Conservation (phyloP, 2,888 invertebrate species). For the Hanleya hanleyi region DNA sequence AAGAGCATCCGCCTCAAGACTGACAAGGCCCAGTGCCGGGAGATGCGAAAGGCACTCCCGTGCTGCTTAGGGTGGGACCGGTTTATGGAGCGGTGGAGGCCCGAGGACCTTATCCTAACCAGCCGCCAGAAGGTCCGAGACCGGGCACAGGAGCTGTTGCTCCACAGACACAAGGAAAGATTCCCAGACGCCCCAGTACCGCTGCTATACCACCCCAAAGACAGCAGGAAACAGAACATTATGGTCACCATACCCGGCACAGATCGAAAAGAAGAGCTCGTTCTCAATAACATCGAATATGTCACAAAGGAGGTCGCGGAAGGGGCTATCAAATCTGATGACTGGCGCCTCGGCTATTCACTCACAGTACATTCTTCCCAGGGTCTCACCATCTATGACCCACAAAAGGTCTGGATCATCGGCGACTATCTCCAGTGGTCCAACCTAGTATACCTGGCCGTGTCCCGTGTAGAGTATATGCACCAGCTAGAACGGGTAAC, state of each 20-base stretch:
- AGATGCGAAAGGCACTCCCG: conserved; percentile 2
- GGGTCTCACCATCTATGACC: too few species aligned
- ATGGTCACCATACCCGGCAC: conserved; percentile 6
- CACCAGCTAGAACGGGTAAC: too few species aligned
- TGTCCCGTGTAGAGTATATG: too few species aligned
- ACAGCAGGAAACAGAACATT: background rate
- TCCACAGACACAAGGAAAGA: background rate
- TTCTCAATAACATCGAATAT: too few species aligned
- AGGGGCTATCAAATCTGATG: too few species aligned
- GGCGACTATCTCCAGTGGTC: too few species aligned
- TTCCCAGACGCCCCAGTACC: background rate
- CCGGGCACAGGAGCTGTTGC: background rate
- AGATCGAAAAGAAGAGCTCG: too few species aligned
- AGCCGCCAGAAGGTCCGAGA: background rate
- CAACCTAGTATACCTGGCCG: too few species aligned
- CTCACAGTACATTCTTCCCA: too few species aligned
- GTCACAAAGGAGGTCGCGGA: too few species aligned
- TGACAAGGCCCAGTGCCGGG: conserved; percentile 1
- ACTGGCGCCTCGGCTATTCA: too few species aligned
- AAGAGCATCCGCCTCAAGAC: conserved; percentile 1
- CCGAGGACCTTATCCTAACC: background rate
- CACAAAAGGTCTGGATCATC: too few species aligned
- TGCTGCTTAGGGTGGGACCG: background rate
- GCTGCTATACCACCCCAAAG: background rate
- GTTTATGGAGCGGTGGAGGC: background rate